phyloP scores from a whole-genome alignment of 1,140 invertebrate genomes.

The Vanessa tameamea region DNA sequence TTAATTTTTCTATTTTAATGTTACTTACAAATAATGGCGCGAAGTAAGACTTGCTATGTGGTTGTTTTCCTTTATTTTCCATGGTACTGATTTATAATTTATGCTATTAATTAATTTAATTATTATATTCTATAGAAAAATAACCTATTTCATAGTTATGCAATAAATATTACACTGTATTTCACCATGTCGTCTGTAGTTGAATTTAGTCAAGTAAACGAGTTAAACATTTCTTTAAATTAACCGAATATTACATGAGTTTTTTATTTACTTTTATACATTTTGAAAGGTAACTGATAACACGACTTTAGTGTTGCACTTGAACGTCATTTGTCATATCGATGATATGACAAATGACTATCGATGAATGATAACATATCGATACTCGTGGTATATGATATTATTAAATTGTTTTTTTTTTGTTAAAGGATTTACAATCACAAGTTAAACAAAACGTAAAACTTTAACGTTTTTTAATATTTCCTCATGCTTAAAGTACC shows the following conservation, averaged over 20 bases:
- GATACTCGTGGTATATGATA: too few species aligned
- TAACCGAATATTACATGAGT: background rate
- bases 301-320: background rate
- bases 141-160: constrained; percentile 43
- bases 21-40: constrained; percentile 52
- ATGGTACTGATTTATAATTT: constrained; percentile 22
- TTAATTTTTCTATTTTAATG: too few species aligned
- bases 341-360: background rate
- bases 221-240: background rate
- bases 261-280: background rate
- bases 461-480: too few species aligned
- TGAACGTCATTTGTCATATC: background rate
- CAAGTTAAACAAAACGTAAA: too few species aligned
- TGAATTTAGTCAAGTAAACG: background rate
- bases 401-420: too few species aligned
- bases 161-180: constrained; percentile 12
- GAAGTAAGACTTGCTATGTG: constrained; percentile 42
- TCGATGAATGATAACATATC: background rate
- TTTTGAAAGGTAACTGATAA: constrained; percentile 3
- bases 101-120: constrained; percentile 16
- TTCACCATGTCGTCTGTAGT: background rate
- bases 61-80: constrained; percentile 31
- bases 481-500: too few species aligned
- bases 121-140: constrained; percentile 19
- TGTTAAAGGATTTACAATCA: too few species aligned